A percentile compares a stretch with the other conserved stretches of the same genome.
phyloP scores from a whole-genome alignment of 2,113 vertebrate species.

The Petrocephalus microphthalmus region DNA sequence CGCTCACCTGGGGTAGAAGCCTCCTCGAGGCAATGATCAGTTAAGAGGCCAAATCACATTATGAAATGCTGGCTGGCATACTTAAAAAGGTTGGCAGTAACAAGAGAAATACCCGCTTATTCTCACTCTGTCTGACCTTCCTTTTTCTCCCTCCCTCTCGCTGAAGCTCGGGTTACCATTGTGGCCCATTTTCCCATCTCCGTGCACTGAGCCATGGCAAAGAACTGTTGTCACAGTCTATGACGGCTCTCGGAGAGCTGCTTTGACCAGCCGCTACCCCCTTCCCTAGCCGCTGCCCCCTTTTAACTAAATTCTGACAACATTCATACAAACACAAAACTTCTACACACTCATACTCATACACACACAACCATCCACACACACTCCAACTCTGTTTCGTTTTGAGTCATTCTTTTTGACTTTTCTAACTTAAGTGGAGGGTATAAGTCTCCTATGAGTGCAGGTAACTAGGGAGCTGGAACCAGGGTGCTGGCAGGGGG shows the following conservation, averaged over 20 bases:
- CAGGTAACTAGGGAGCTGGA: not conserved
- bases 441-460: not conserved
- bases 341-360: not conserved
- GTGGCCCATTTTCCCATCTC: not conserved
- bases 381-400: not conserved
- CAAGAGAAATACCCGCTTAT: not conserved
- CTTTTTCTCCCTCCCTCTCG: not conserved
- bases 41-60: slow-evolving; percentile 35
- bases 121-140: not conserved
- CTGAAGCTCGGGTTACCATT: not conserved
- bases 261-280: not conserved
- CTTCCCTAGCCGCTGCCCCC: not conserved
- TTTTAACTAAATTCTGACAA: not conserved
- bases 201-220: not conserved
- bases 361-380: not conserved
- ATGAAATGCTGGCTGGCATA: slow-evolving; percentile 38
- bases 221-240: not conserved
- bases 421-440: not conserved
- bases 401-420: not conserved
- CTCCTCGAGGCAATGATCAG: slow-evolving; percentile 29
- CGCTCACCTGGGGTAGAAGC: slow-evolving; percentile 41
- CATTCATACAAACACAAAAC: no score
- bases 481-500: not conserved
- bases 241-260: not conserved
- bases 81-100: slow-evolving; percentile 28